Base-by-base conservation (phyloP, 2,113 vertebrate genomes). In the Scophthalmus maximus region DNA sequence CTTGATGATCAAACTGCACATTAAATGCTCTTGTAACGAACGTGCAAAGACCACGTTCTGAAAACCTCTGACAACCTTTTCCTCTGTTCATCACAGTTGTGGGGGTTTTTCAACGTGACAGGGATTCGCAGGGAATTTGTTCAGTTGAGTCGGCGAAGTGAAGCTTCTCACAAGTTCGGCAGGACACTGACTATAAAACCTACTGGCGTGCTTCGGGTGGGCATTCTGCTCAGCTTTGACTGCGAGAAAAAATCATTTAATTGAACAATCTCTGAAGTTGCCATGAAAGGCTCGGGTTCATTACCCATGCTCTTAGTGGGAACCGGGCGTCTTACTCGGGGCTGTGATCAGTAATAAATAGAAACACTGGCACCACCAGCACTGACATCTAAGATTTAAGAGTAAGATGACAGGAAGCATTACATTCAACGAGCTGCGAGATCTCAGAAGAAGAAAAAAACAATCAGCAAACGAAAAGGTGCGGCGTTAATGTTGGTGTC, bases 211-310 rank as follows among this genome's bases (percentile, higher is more conserved):
- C 34, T 53, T 49, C n/a, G 67, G 40, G 49, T 34, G 40, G 49
- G 18, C 14, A 67, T 61, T 70, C 60, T 60, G 66, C n/a, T 55
- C 25, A 6, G 30, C 46, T 40, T 12, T 75, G 46, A 59, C 50
- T 47, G 6, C n/a, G n/a, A 70, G 46, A 59, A 70, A 12, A 65
- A 70, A 51, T 67, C 9, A 11, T 20, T 76, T 36, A 57, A 77
- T 73, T 68, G 46, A 73, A 68, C 62, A 77, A 59, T 23, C 36
- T 73, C 68, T 78, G 68, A 82, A 64, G 79, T 53, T 68, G 36
- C 36, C 38, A 55, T 82, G 58, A 78, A 73, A 82, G 68, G 34
- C 23, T 63, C 7, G 18, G 59, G 30, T 78, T 75, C 55, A 83
- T 83, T 71, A 71, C 14, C 5, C 27, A 83, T 70, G 66, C 76